Percentiles rank a stretch among this genome's conserved stretches.
phyloP scores from a whole-genome alignment of 2,888 invertebrate species.

The Papilio demoleus region DNA sequence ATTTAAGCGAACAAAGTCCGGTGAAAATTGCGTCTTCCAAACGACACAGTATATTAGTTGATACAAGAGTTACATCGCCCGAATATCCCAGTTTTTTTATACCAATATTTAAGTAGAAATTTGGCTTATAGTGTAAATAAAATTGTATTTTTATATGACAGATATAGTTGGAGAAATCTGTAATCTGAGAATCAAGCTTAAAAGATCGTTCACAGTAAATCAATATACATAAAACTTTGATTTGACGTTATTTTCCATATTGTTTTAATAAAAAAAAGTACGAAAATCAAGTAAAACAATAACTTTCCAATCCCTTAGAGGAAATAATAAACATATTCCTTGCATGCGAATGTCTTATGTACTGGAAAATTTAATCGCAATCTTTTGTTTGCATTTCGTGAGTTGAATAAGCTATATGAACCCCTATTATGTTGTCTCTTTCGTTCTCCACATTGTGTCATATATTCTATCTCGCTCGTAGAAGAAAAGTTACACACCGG shows the following conservation, averaged over 20 bases:
- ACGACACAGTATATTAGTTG: slow-evolving; percentile 10
- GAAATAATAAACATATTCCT: slow-evolving; percentile 46
- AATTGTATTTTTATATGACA: not conserved
- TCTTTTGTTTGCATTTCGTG: slow-evolving; percentile 71
- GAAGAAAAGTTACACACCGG: slow-evolving; percentile 55
- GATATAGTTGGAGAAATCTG: not conserved
- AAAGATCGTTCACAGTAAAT: too few relatives aligned
- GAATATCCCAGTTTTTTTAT: not conserved
- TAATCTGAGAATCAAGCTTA: not conserved
- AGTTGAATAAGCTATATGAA: slow-evolving; percentile 73
- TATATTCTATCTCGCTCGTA: slow-evolving; percentile 56
- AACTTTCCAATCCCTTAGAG: not conserved
- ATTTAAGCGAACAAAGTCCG: slow-evolving; percentile 77
- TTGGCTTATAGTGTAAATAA: not conserved
- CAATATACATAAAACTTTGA: too few relatives aligned
- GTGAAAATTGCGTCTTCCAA: slow-evolving; percentile 63
- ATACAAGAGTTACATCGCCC: not conserved
- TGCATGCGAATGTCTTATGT: slow-evolving; percentile 70
- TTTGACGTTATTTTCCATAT: too few relatives aligned
- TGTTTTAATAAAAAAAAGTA: too few relatives aligned
- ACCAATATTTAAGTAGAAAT: not conserved
- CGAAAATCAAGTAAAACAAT: too few relatives aligned
- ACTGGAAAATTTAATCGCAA: slow-evolving; percentile 78
- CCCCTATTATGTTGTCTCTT: slow-evolving; percentile 52
- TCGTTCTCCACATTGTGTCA: slow-evolving; percentile 49